Evolutionary conservation across 2,888 invertebrate genomes (phyloP), one percentile per base, ranked within the genome.

Genomic region (Parnassius glacialis): DNA sequence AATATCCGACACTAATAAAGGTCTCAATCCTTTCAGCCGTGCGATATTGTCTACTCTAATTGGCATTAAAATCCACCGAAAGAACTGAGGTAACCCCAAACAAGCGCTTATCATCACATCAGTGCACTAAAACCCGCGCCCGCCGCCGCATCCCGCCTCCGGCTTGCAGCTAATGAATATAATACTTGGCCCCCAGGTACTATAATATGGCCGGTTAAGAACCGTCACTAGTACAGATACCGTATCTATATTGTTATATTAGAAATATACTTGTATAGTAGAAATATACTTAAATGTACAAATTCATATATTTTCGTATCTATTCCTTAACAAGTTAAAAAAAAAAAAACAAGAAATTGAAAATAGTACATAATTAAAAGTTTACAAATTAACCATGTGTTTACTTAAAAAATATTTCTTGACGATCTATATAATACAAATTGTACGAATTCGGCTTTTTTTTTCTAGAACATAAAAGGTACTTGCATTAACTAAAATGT

Each of bases 1-100:
- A 90, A 89, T 87, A 88, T 87, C 86, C 79, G 86, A 84, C 85
- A 84, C 79, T 88, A 88, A 90, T 90, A 89, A 86, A 85, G 82
- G 80, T 76, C 81, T 78, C 82, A 85, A 85, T 87, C 87, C 87
- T 85, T 88, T 84, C 82, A 81, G 68, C 76, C 74, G 72, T 74
- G 68, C 78, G 85, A 87, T 86, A 88, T 85, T 89, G 88, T 86
- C 81, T 83, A 77, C 78, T 81, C 83, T 91, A 91, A 91, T 91
- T 91, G 89, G 90, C 88, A 89, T 85, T 85, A 84, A 85, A 83
- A 84, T 78, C 78, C 71, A 76, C 65, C 70, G 79, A 85, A 85
- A 86, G 85, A 88, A 87, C 77, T 83, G 84, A 81, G 87, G 87
- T 85, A 80, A 76, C 78, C 85, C 85, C 84, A 85, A 86, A 87